Percentiles rank a stretch among this genome's conserved stretches.
These are phyloP conservation scores for Megaceryle torquata DNA, from an alignment of 2,113 vertebrate genomes.

Conservation along the genomic window DNA sequence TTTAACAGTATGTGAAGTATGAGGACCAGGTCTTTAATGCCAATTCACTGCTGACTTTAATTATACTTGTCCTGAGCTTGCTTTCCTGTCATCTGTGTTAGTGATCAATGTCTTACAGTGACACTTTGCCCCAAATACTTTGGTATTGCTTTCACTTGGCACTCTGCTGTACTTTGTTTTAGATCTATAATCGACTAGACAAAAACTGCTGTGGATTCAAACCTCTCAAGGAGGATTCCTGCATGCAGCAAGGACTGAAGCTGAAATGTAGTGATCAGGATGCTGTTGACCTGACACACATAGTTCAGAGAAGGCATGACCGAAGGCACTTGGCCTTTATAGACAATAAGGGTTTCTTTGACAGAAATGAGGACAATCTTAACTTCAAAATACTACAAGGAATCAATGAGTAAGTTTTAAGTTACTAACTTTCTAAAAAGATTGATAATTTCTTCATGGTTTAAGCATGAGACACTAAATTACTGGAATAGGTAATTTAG, in stretches of 20 bases:
- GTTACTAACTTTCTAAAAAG: background rate
- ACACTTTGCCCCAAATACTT: background rate
- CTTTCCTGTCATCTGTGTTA: background rate
- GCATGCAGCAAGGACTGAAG: constrained; percentile 73
- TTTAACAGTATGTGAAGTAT: background rate
- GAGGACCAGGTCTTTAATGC: background rate
- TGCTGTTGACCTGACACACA: constrained; percentile 77
- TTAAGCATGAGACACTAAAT: background rate
- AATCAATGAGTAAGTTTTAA: constrained; percentile 90
- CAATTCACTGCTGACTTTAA: background rate
- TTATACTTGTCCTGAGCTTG: background rate
- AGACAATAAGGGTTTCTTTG: constrained; percentile 91
- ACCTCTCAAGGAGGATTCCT: constrained; percentile 86
- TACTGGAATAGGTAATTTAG: background rate
- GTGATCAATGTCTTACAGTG: background rate
- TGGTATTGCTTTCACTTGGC: background rate
- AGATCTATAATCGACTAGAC: constrained; percentile 94
- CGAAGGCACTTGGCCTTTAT: constrained; percentile 85
- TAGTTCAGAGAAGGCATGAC: constrained; percentile 81
- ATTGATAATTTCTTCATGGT: background rate
- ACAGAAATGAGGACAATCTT: constrained; percentile 92
- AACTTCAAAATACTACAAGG: constrained; percentile 91
- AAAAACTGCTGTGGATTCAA: constrained; percentile 93
- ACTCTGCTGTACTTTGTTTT: constrained; percentile 39
- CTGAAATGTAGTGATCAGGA: constrained; percentile 77